Conservation (phyloP, 1,140 invertebrate species). For the Uloborus diversus region DNA sequence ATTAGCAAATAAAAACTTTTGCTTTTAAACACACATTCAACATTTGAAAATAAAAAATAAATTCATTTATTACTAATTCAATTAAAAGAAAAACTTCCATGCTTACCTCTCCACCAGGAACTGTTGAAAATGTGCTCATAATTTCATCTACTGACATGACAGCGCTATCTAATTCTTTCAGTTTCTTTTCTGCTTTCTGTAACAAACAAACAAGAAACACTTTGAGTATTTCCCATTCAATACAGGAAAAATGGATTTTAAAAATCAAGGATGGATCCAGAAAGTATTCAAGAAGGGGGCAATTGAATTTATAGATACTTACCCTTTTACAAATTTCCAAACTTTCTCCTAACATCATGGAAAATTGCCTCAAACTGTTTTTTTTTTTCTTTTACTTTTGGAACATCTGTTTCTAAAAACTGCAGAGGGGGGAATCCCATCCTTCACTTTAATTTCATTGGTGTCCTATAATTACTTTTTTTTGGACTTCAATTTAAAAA, state of each 20-base stretch:
- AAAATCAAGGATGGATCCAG: background rate
- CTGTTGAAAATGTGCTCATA: background rate
- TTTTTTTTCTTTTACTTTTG: background rate
- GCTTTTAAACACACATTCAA: too few relatives aligned
- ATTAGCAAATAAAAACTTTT: too few relatives aligned
- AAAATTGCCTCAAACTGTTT: background rate
- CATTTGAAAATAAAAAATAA: too few relatives aligned
- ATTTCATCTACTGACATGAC: background rate
- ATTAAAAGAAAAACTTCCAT: background rate
- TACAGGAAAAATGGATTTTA: background rate
- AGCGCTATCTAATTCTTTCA: conserved; percentile 11
- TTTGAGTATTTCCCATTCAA: background rate
- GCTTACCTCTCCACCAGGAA: conserved; percentile 9
- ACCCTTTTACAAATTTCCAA: background rate
- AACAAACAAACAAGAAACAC: background rate
- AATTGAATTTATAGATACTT: background rate
- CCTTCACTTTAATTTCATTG: too few relatives aligned
- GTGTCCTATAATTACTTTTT: too few relatives aligned
- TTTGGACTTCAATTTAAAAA: too few relatives aligned
- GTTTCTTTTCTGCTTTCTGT: conserved; percentile 5
- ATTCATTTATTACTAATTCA: too few relatives aligned
- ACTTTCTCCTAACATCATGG: background rate
- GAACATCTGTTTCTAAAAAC: too few relatives aligned
- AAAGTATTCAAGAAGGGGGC: background rate
- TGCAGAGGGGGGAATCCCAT: too few relatives aligned